These are phyloP conservation scores for Pygoscelis adeliae DNA, from an alignment of 2,113 vertebrate species.

Conservation along the genomic window DNA sequence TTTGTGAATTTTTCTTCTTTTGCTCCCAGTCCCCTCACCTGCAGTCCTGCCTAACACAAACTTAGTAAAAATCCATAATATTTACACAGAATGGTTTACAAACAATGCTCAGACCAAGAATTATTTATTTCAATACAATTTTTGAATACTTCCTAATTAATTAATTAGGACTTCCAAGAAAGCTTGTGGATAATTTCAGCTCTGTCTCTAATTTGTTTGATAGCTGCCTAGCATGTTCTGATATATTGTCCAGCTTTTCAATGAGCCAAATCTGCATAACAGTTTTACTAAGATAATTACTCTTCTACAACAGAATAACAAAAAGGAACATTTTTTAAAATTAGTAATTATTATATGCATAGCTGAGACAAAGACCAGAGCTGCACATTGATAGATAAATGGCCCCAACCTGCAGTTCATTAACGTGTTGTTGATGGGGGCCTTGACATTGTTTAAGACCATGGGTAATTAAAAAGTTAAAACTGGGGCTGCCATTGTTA, in stretches of 20 bases:
- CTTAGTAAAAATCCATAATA: neutral
- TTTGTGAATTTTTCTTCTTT: neutral
- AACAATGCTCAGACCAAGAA: neutral
- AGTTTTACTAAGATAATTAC: neutral
- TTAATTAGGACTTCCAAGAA: neutral
- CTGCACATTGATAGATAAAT: neutral
- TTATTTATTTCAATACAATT: neutral
- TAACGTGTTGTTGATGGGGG: neutral
- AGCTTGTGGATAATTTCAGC: neutral
- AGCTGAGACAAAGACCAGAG: neutral
- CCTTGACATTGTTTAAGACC: neutral
- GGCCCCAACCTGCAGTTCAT: rapidly evolving
- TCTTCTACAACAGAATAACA: neutral
- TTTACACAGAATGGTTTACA: neutral
- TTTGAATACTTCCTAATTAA: neutral
- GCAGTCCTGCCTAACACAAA: neutral
- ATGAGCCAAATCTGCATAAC: neutral
- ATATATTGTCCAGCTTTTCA: neutral
- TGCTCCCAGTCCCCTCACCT: neutral
- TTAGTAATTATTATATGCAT: neutral
- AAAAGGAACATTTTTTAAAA: neutral
- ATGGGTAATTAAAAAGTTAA: neutral
- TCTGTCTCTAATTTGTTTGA: neutral
- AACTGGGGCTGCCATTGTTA: neutral
- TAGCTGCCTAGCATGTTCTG: neutral